Conservation (phyloP, 1,140 invertebrate species). For the Chrysoperla carnea region DNA sequence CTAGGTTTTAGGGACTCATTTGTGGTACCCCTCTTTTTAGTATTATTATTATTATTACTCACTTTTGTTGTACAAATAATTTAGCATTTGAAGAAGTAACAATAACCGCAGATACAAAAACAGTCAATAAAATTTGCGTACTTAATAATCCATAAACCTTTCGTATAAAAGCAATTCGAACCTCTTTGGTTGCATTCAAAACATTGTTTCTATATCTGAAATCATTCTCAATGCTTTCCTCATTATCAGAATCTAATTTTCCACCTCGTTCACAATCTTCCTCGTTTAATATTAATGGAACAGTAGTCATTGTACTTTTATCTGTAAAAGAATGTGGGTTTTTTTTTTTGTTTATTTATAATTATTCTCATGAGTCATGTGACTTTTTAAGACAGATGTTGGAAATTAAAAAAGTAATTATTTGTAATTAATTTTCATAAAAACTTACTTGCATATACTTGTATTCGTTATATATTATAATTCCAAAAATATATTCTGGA, state of each 20-base stretch:
- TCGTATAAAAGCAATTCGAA: slow-evolving; percentile 55
- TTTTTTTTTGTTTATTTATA: too few species aligned
- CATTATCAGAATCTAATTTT: slow-evolving; percentile 23
- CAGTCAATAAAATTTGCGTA: slow-evolving; percentile 53
- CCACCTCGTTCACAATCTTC: slow-evolving; percentile 39
- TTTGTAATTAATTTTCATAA: too few species aligned
- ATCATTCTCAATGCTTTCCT: slow-evolving; percentile 35
- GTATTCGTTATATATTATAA: too few species aligned
- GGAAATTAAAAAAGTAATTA: too few species aligned
- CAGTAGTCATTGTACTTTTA: slow-evolving; percentile 6
- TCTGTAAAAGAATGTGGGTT: neutral
- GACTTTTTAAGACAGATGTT: too few species aligned
- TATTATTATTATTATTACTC: too few species aligned
- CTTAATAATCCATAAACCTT: slow-evolving; percentile 69
- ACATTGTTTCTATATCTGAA: slow-evolving; percentile 54
- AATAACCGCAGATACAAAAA: slow-evolving; percentile 42
- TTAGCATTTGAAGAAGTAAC: slow-evolving; percentile 42
- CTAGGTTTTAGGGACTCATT: too few species aligned
- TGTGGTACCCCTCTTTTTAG: too few species aligned
- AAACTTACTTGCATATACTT: too few species aligned
- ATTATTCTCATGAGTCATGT: too few species aligned
- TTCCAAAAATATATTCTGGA: too few species aligned
- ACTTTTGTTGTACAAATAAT: slow-evolving; percentile 49
- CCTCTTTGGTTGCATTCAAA: slow-evolving; percentile 36
- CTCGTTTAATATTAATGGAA: slow-evolving; percentile 32